Evolutionary conservation across 1,140 invertebrate genomes (phyloP).

Genomic region (Zophobas atratus): DNA sequence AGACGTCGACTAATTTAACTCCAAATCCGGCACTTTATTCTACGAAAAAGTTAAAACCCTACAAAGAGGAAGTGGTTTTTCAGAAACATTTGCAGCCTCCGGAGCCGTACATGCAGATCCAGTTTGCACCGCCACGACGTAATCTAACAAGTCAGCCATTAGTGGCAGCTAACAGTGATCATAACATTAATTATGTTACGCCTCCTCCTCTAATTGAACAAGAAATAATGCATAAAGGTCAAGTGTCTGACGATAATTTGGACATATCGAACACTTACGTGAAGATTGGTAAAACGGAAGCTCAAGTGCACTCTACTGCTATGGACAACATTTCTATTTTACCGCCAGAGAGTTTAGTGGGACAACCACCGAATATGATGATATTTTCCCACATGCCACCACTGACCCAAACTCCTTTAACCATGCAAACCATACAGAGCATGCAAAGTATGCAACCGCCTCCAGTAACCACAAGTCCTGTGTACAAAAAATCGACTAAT

Average conservation of each 20-base stretch:
- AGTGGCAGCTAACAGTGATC: slow-evolving; percentile 57
- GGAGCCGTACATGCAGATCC: slow-evolving; percentile 54
- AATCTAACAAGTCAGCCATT: slow-evolving; percentile 52
- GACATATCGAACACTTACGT: slow-evolving; percentile 67
- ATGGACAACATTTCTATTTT: slow-evolving; percentile 48
- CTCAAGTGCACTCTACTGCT: slow-evolving; percentile 63
- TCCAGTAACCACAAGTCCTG: slow-evolving; percentile 56
- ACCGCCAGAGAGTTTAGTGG: slow-evolving; percentile 39
- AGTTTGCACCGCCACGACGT: slow-evolving; percentile 52
- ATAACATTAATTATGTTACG: slow-evolving; percentile 60
- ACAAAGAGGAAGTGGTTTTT: slow-evolving; percentile 45
- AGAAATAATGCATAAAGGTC: slow-evolving; percentile 66
- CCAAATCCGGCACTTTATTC: slow-evolving; percentile 48
- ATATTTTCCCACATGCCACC: slow-evolving; percentile 51
- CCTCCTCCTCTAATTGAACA: slow-evolving; percentile 51
- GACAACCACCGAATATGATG: slow-evolving; percentile 37
- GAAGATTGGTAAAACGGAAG: slow-evolving; percentile 68
- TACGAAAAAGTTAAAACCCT: slow-evolving; percentile 16
- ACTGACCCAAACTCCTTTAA: slow-evolving; percentile 53
- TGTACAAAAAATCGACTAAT: slow-evolving; percentile 51
- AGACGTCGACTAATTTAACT: slow-evolving; percentile 51
- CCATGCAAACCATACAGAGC: slow-evolving; percentile 63
- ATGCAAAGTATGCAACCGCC: slow-evolving; percentile 66
- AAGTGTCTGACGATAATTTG: slow-evolving; percentile 67
- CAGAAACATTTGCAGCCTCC: slow-evolving; percentile 50